Evolutionary conservation across 1,140 invertebrate genomes (phyloP).

Genomic region (Heliconius congener): DNA sequence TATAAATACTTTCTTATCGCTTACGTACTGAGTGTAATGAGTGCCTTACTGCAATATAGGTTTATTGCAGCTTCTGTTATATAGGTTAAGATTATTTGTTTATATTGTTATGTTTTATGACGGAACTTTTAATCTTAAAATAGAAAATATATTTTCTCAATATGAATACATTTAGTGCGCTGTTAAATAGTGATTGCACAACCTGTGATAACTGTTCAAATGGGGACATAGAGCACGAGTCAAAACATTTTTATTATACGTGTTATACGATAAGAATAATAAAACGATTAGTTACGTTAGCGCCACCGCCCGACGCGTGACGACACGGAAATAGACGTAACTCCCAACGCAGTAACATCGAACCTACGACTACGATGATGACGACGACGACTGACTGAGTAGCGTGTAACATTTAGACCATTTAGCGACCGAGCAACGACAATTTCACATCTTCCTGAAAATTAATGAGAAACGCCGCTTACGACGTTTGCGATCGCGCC

Average conservation of each 20-base stretch:
- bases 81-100: slow-evolving; percentile 9
- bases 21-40: slow-evolving; percentile 11
- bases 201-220: slow-evolving; percentile 14
- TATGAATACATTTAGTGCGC: background rate
- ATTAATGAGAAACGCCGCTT: slow-evolving; percentile 76
- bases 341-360: slow-evolving; percentile 34
- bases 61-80: slow-evolving; percentile 18
- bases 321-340: slow-evolving; percentile 36
- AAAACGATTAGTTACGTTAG: slow-evolving; percentile 38
- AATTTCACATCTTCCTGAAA: slow-evolving; percentile 76
- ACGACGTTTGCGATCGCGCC: slow-evolving; percentile 67
- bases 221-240: slow-evolving; percentile 24
- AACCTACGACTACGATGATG: slow-evolving; percentile 23
- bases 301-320: slow-evolving; percentile 16
- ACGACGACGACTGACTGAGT: slow-evolving; percentile 37
- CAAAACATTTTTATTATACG: slow-evolving; percentile 27
- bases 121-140: background rate
- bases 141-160: background rate
- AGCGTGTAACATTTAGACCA: slow-evolving; percentile 59
- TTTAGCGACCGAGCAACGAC: slow-evolving; percentile 64
- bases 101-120: background rate
- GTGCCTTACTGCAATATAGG: slow-evolving; percentile 17
- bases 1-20: slow-evolving; percentile 23
- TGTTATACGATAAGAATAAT: slow-evolving; percentile 35
- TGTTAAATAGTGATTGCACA: background rate